Evolutionary conservation across 2,797 vertebrate genomes (phyloP).

Genomic region (Eupleurogrammus muticus): DNA sequence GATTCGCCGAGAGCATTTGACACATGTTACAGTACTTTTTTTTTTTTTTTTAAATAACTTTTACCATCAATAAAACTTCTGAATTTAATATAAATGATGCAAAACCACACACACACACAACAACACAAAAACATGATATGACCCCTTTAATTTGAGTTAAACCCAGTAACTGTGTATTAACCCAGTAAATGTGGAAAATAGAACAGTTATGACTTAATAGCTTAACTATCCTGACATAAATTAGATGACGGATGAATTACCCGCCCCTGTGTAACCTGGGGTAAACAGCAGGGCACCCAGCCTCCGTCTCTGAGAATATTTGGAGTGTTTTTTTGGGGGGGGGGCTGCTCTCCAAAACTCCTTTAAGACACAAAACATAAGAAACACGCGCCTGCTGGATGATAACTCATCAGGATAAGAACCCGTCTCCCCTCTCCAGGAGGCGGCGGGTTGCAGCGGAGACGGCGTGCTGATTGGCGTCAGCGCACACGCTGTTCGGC

Average conservation of each 20-base stretch:
- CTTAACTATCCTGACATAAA: conserved; percentile 22
- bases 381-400: neutral
- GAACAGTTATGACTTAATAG: neutral
- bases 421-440: conserved; percentile 18
- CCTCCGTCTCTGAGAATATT: conserved; percentile 7
- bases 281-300: conserved; percentile 31
- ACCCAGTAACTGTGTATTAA: neutral
- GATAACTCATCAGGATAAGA: conserved; percentile 31
- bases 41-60: too few relatives aligned
- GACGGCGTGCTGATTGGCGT: conserved; percentile 42
- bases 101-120: too few relatives aligned
- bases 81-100: too few relatives aligned
- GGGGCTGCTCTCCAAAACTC: conserved; percentile 8
- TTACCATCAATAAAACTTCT: too few relatives aligned
- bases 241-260: conserved; percentile 34
- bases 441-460: conserved; percentile 25
- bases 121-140: too few relatives aligned
- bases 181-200: conserved; percentile 1
- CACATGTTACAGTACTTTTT: too few relatives aligned
- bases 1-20: neutral
- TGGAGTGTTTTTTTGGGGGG: neutral
- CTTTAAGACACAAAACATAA: conserved; percentile 33
- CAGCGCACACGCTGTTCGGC: conserved; percentile 38
- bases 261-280: conserved; percentile 36
- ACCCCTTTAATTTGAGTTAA: neutral